Conservation (phyloP, 1,140 invertebrate species). For the Patella vulgata region DNA sequence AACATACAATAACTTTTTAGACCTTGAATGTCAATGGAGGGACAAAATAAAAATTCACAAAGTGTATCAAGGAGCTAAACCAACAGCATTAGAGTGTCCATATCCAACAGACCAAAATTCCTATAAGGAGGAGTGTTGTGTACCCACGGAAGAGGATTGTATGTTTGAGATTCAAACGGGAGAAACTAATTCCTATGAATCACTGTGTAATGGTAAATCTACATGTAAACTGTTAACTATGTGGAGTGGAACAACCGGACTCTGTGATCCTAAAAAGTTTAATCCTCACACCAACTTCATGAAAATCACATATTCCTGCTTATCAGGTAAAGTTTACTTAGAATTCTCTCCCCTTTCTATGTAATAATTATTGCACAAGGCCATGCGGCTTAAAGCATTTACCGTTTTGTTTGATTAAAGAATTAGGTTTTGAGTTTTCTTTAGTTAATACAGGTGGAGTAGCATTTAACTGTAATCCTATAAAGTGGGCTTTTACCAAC, state of each 20-base stretch:
- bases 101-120: not conserved
- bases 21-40: not conserved
- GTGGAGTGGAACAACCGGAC: not conserved
- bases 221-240: not conserved
- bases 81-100: not conserved
- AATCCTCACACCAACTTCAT: conserved; percentile 11
- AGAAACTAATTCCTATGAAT: not conserved
- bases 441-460: no score
- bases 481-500: no score
- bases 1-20: conserved; percentile 9
- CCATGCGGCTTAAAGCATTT: no score
- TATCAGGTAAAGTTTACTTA: not conserved
- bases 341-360: no score
- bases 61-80: conserved; percentile 2
- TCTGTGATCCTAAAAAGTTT: conserved; percentile 2
- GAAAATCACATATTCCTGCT: conserved; percentile 8
- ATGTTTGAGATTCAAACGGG: not conserved
- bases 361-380: no score
- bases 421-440: no score
- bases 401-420: no score
- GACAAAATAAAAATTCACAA: not conserved
- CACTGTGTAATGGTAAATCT: not conserved
- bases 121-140: conserved; percentile 11
- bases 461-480: no score
- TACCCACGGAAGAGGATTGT: not conserved